These are phyloP conservation scores for Exocentrus adspersus DNA, from an alignment of 2,888 invertebrate genomes.

Conservation along the genomic window DNA sequence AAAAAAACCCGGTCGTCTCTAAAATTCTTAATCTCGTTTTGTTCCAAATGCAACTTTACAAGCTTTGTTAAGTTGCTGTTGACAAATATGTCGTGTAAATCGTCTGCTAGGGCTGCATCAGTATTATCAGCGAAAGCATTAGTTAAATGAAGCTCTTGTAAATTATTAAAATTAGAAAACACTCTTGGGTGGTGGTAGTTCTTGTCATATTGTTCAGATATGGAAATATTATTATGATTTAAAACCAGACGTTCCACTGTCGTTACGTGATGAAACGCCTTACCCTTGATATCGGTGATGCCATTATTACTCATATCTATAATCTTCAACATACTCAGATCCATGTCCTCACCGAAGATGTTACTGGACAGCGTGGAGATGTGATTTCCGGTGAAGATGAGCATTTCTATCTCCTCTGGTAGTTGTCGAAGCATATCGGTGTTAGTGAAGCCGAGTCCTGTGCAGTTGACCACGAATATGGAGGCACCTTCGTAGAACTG, in stretches of 20 bases:
- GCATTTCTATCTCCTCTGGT: conserved; percentile 73
- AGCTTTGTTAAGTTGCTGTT: conserved; percentile 74
- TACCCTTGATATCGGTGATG: conserved; percentile 76
- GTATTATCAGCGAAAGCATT: conserved; percentile 77
- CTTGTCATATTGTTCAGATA: conserved; percentile 67
- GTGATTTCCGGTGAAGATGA: conserved; percentile 78
- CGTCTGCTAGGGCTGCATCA: conserved; percentile 70
- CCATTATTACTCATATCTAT: conserved; percentile 81
- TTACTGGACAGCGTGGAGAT: conserved; percentile 74
- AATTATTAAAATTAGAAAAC: conserved; percentile 75
- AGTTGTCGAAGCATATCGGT: conserved; percentile 70
- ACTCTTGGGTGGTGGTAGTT: conserved; percentile 74
- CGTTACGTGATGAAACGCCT: conserved; percentile 78
- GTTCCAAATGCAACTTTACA: conserved; percentile 78
- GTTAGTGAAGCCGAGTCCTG: conserved; percentile 69
- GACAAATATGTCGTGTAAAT: conserved; percentile 77
- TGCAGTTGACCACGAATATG: conserved; percentile 76
- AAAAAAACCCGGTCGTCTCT: conserved; percentile 74
- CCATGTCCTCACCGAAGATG: conserved; percentile 70
- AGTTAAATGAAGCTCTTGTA: conserved; percentile 77
- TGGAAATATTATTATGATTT: conserved; percentile 76
- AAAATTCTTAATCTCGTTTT: conserved; percentile 77
- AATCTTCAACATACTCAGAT: conserved; percentile 66
- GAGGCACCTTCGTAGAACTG: conserved; percentile 65
- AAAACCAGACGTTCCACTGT: conserved; percentile 75